Evolutionary conservation across 2,113 vertebrate genomes (phyloP), one percentile per base, ranked within the genome.

Genomic region (Verasper variegatus): DNA sequence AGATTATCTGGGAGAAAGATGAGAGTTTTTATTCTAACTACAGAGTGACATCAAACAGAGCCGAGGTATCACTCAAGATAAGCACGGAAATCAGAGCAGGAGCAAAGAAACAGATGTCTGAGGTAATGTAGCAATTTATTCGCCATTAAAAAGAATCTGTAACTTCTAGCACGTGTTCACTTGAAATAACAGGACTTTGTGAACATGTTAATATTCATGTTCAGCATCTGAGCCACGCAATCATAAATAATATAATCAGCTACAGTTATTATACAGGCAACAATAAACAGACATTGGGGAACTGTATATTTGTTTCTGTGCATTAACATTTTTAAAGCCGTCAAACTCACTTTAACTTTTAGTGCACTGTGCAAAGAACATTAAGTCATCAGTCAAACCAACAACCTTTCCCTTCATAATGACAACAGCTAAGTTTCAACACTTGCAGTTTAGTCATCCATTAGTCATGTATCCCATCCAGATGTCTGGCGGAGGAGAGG

Each of bases 391-490:
- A 82, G 78, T 89, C 86, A 88, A 74, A 75, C 70, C 74, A 80
- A 71, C 80, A 84, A 85, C 89, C 86, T 85, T 86, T 37, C 73
- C 79, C 73, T 84, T 89, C 82, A 78, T 86, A 70, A 86, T 80
- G 79, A 86, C 84, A 85, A 88, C 80, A 81, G 77, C 79, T 82
- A 86, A 85, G 88, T 88, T 87, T 90, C 86, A 88, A 76, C 85
- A 87, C 87, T 61, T 65, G 85, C 86, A 77, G 81, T 89, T 83
- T 78, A 86, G 78, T 88, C 82, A 86, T 83, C 80, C 90, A 92
- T 95, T 94, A 94, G 91, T 92, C 90, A 93, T 91, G 89, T 87
- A 77, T 90, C 88, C 82, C 84, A 90, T 93, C 91, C 94, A 95
- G 94, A 94, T 95, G 94, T 93, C 94, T 90, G 89, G 73, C 88